A percentile compares a stretch with the other conserved stretches of the same genome.
Conservation (phyloP, 2,888 invertebrate genomes). For the Sialis lutaria region DNA sequence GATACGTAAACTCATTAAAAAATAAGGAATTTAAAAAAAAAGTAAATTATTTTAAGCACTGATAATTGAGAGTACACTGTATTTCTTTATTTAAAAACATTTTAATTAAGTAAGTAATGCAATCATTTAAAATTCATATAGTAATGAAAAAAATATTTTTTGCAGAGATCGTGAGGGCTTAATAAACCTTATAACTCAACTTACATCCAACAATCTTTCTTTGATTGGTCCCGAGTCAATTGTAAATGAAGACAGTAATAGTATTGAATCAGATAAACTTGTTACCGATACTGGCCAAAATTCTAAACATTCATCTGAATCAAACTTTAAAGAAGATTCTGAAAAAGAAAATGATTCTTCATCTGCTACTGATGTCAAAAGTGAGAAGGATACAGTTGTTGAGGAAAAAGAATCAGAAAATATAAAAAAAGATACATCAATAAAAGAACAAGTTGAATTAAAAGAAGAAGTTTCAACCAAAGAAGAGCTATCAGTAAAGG, state of each 20-base stretch:
- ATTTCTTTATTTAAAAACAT: background rate
- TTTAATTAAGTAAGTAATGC: background rate
- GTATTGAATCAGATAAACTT: constrained; percentile 35
- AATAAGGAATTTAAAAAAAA: background rate
- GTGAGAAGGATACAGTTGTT: constrained; percentile 8
- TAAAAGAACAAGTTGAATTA: constrained; percentile 7
- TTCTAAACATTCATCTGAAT: background rate
- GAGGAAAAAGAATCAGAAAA: constrained; percentile 10
- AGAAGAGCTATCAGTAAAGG: constrained; percentile 17
- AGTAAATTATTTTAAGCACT: no score
- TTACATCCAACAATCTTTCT: constrained; percentile 53
- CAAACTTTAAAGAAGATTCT: constrained; percentile 12
- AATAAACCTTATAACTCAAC: constrained; percentile 54
- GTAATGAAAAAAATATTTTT: constrained; percentile 8
- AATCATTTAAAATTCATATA: constrained; percentile 4
- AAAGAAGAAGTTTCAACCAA: background rate
- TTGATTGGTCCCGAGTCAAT: constrained; percentile 36
- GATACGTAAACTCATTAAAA: no score
- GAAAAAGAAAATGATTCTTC: constrained; percentile 13
- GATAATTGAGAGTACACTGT: background rate
- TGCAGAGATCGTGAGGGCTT: constrained; percentile 48
- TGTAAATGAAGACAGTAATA: constrained; percentile 47
- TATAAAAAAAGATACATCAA: constrained; percentile 8
- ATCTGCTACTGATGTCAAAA: constrained; percentile 11
- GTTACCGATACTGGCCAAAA: constrained; percentile 35